phyloP scores from a whole-genome alignment of 2,797 vertebrate genomes.

The Gorsachius magnificus region DNA sequence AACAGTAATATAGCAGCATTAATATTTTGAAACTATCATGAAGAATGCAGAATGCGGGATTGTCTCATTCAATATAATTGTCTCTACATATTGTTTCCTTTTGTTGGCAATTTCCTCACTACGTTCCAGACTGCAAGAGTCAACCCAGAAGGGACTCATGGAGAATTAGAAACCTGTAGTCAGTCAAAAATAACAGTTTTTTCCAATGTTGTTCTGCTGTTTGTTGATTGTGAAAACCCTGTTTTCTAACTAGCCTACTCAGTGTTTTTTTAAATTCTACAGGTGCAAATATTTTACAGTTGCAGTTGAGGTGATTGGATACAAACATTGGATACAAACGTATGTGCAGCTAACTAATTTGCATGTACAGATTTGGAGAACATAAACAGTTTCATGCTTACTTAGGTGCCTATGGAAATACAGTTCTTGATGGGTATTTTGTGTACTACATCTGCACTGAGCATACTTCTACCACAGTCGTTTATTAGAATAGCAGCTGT shows the following conservation, averaged over 20 bases:
- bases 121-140: not conserved
- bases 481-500: not conserved
- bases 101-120: not conserved
- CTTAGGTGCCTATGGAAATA: conserved; percentile 16
- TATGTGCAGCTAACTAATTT: not conserved
- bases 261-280: not conserved
- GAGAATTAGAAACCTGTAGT: not conserved
- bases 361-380: not conserved
- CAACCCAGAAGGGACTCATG: not conserved
- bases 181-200: not conserved
- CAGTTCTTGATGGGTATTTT: not conserved
- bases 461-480: not conserved
- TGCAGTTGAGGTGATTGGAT: not conserved
- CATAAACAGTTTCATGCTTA: conserved; percentile 35
- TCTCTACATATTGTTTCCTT: not conserved
- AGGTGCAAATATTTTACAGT: not conserved
- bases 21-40: not conserved
- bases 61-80: not conserved
- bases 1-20: not conserved
- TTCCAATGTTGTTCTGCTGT: no score
- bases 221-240: not conserved
- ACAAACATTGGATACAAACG: not conserved
- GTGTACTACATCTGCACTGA: not conserved
- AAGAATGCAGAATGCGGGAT: not conserved
- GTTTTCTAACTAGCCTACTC: not conserved